Evolutionary conservation across 2,113 vertebrate species (phyloP).

Genomic region (Ahaetulla prasina): DNA sequence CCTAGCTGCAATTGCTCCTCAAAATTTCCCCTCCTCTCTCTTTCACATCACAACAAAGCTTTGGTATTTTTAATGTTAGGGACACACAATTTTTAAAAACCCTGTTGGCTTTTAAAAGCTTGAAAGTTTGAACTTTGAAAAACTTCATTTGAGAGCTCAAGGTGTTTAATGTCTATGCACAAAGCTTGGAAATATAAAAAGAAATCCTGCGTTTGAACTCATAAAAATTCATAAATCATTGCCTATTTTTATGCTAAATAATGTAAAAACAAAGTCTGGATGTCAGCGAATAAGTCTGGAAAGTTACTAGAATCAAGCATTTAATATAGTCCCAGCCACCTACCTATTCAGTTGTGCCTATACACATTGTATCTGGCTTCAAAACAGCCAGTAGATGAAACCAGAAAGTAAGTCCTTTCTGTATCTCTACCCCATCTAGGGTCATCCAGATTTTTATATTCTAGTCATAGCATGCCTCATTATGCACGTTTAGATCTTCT

Average conservation of each 20-base stretch:
- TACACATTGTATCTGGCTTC: neutral
- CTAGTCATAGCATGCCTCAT: neutral
- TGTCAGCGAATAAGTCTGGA: neutral
- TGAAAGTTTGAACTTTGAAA: neutral
- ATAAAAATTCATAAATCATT: conserved; percentile 3
- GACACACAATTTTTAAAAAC: neutral
- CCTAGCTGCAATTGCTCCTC: neutral
- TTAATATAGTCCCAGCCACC: neutral
- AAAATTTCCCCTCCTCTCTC: neutral
- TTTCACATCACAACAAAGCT: neutral
- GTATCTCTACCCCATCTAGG: neutral
- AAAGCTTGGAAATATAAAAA: neutral
- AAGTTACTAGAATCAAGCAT: neutral
- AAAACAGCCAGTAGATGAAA: neutral
- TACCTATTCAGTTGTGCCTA: neutral
- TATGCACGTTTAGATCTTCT: neutral
- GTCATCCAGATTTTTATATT: neutral
- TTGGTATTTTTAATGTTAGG: neutral
- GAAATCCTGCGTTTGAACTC: neutral
- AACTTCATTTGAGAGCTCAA: neutral
- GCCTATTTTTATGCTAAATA: neutral
- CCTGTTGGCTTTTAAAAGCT: neutral
- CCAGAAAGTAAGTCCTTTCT: neutral
- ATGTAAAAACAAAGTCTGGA: neutral
- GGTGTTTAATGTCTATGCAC: neutral